phyloP scores from a whole-genome alignment of 2,888 invertebrate genomes.

The Acanthosepion pharaonis region DNA sequence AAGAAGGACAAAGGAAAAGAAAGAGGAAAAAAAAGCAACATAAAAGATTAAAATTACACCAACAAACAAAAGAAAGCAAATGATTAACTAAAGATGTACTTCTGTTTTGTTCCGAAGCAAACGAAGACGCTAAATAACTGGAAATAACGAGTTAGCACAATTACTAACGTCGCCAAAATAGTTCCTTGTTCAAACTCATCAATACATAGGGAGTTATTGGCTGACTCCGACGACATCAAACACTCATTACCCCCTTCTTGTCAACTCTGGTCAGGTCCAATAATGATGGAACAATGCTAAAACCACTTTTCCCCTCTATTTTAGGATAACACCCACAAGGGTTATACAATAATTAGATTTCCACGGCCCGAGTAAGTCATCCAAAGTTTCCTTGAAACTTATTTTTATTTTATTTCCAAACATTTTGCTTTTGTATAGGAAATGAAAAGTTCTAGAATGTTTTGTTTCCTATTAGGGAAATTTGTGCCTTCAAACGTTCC shows the following conservation, averaged over 20 bases:
- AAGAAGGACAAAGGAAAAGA: background rate
- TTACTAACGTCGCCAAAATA: background rate
- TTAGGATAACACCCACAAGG: background rate
- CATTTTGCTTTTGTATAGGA: too few species aligned
- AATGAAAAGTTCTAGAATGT: too few species aligned
- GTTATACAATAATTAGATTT: conserved; percentile 4
- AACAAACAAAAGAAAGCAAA: background rate
- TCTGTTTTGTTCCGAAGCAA: background rate
- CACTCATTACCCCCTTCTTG: background rate
- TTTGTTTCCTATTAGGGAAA: too few species aligned
- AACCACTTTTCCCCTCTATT: background rate
- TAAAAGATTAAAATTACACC: background rate
- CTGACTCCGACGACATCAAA: background rate
- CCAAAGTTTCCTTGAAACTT: too few species aligned
- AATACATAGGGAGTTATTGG: background rate
- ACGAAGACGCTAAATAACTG: background rate
- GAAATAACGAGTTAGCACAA: background rate
- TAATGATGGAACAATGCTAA: background rate
- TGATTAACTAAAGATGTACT: background rate
- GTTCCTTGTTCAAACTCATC: background rate
- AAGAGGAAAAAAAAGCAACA: background rate
- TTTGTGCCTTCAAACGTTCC: too few species aligned
- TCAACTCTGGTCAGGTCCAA: background rate
- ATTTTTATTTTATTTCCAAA: too few species aligned
- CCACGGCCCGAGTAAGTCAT: background rate